These are phyloP conservation scores for Rhinophrynus dorsalis DNA, from an alignment of 2,797 vertebrate species.

Conservation along the genomic window DNA sequence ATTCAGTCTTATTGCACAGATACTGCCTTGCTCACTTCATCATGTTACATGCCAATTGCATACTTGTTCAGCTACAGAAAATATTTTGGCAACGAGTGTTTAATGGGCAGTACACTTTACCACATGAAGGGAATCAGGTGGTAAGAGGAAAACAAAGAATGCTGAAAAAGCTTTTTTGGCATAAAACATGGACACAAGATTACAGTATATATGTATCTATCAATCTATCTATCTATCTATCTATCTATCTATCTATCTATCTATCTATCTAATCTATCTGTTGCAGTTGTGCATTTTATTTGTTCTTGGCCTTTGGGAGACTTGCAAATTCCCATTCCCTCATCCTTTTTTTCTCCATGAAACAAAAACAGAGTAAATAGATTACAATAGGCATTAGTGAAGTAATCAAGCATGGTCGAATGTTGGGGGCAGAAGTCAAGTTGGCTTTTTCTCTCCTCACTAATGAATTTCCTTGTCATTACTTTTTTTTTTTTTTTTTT, in stretches of 20 bases:
- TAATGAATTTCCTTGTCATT: slow-evolving; percentile 42
- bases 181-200: background rate
- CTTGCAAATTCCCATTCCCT: background rate
- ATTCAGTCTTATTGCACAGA: background rate
- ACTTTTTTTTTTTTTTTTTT: slow-evolving; percentile 10
- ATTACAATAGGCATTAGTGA: slow-evolving; percentile 33
- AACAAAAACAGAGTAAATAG: slow-evolving; percentile 22
- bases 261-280: too few relatives aligned
- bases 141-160: background rate
- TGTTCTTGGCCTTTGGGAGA: background rate
- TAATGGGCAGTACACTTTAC: background rate
- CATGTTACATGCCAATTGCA: slow-evolving; percentile 5
- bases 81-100: slow-evolving; percentile 3
- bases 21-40: background rate
- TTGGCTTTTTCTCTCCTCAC: slow-evolving; percentile 30
- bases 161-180: background rate
- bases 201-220: too few relatives aligned
- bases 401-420: slow-evolving; percentile 26
- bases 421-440: slow-evolving; percentile 37
- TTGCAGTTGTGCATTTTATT: too few relatives aligned
- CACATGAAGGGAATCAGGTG: background rate
- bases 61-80: background rate
- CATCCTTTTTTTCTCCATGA: slow-evolving; percentile 5
- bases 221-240: too few relatives aligned
- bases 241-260: too few relatives aligned